Evolutionary conservation across 2,888 invertebrate genomes (phyloP).

Genomic region (Andrena marginata): DNA sequence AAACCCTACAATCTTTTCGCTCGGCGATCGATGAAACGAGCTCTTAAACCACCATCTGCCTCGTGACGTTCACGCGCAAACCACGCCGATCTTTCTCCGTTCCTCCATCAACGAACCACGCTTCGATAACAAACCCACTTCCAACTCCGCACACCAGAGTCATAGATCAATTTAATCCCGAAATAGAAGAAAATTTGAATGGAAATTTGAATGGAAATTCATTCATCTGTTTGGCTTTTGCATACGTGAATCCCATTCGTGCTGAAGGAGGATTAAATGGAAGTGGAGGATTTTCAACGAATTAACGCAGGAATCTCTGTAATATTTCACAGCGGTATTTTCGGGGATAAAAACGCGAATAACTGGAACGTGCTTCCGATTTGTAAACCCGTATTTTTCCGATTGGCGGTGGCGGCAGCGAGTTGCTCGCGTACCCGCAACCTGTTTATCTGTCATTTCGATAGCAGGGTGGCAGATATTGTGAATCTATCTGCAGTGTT

Average conservation of each 20-base stretch:
- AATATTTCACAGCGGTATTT: no score
- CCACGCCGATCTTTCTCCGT: neutral
- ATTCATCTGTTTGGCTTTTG: no score
- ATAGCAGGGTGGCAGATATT: neutral
- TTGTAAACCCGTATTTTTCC: neutral
- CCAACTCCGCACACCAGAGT: no score
- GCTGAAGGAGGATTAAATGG: no score
- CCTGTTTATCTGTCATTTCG: slow-evolving; percentile 29
- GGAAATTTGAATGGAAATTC: no score
- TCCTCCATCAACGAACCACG: neutral
- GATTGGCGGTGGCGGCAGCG: no score
- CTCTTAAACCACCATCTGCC: slow-evolving; percentile 22
- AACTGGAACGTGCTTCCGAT: neutral
- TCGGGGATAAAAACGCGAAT: neutral
- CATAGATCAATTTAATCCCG: no score
- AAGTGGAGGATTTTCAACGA: no score
- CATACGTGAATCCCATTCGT: no score
- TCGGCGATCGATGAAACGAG: slow-evolving; percentile 30
- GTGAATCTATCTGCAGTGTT: slow-evolving; percentile 25
- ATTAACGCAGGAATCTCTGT: no score
- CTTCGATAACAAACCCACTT: neutral
- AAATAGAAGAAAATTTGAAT: no score
- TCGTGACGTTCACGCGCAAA: slow-evolving; percentile 24
- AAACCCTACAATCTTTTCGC: neutral
- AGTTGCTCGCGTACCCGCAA: neutral